Evolutionary conservation across 2,888 invertebrate genomes (phyloP).

Genomic region (Hedychridium roseum): DNA sequence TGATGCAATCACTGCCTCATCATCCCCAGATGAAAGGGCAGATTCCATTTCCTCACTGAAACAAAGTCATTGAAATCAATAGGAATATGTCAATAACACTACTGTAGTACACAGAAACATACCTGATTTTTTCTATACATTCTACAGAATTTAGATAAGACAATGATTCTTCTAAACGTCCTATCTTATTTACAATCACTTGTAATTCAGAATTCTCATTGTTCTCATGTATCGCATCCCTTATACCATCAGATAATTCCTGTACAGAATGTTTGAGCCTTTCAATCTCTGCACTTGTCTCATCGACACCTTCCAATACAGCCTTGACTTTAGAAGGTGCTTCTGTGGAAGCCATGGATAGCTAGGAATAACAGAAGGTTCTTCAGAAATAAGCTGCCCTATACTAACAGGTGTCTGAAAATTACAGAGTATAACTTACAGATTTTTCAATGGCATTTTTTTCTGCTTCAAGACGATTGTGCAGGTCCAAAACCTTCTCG

Average conservation of each 20-base stretch:
- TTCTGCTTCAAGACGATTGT: slow-evolving; percentile 59
- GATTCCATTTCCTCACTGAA: slow-evolving; percentile 71
- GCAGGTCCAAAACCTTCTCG: slow-evolving; percentile 66
- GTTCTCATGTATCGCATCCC: slow-evolving; percentile 50
- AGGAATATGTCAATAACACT: slow-evolving; percentile 12
- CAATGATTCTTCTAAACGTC: slow-evolving; percentile 67
- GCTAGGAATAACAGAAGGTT: slow-evolving; percentile 64
- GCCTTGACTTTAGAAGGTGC: slow-evolving; percentile 72
- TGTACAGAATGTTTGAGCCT: slow-evolving; percentile 63
- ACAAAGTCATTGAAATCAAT: slow-evolving; percentile 19
- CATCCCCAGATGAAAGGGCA: slow-evolving; percentile 69
- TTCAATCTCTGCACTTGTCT: slow-evolving; percentile 63
- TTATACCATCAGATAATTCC: slow-evolving; percentile 57
- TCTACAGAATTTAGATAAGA: slow-evolving; percentile 76
- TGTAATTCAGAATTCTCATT: slow-evolving; percentile 66
- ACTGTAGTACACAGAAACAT: slow-evolving; percentile 25
- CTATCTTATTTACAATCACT: slow-evolving; percentile 68
- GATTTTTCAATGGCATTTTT: slow-evolving; percentile 63
- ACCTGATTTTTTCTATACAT: slow-evolving; percentile 78
- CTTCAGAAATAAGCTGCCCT: too few relatives aligned
- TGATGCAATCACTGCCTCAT: slow-evolving; percentile 67
- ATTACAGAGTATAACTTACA: slow-evolving; percentile 52
- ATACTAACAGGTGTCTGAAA: not conserved
- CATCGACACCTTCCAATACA: slow-evolving; percentile 72
- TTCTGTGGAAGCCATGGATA: slow-evolving; percentile 71